These are phyloP conservation scores for Turnix velox DNA, from an alignment of 2,113 vertebrate species.

Conservation along the genomic window DNA sequence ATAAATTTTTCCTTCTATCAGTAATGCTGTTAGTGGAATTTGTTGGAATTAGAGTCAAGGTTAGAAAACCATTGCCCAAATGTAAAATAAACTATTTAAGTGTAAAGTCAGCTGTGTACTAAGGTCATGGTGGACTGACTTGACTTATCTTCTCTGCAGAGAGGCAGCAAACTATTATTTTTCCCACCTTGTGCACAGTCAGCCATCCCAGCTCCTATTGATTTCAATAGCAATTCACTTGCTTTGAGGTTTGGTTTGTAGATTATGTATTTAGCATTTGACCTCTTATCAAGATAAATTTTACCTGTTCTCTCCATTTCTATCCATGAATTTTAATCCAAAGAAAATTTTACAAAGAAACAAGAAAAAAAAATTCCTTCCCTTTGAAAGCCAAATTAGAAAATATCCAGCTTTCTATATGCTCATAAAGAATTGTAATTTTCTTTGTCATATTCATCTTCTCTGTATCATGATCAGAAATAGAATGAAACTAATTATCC, in stretches of 20 bases:
- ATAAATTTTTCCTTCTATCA: neutral
- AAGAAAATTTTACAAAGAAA: neutral
- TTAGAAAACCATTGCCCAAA: neutral
- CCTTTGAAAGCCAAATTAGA: neutral
- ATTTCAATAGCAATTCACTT: neutral
- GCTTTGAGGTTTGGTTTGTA: neutral
- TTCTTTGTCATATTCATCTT: neutral
- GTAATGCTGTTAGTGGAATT: neutral
- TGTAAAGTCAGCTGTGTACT: neutral
- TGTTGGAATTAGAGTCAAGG: neutral
- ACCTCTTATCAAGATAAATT: neutral
- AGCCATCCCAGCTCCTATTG: slow-evolving; percentile 3
- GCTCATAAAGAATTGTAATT: neutral
- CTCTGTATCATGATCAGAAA: neutral
- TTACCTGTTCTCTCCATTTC: neutral
- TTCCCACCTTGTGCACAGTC: slow-evolving; percentile 1
- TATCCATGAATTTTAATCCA: neutral
- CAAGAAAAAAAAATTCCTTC: neutral
- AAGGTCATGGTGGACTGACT: neutral
- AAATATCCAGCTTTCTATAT: neutral
- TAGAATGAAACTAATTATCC: neutral
- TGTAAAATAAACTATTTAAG: neutral
- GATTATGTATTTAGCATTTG: neutral
- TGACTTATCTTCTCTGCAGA: neutral
- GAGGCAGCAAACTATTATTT: slow-evolving; percentile 10